Evolutionary conservation across 2,113 vertebrate genomes (phyloP).

Genomic region (Martes martes): DNA sequence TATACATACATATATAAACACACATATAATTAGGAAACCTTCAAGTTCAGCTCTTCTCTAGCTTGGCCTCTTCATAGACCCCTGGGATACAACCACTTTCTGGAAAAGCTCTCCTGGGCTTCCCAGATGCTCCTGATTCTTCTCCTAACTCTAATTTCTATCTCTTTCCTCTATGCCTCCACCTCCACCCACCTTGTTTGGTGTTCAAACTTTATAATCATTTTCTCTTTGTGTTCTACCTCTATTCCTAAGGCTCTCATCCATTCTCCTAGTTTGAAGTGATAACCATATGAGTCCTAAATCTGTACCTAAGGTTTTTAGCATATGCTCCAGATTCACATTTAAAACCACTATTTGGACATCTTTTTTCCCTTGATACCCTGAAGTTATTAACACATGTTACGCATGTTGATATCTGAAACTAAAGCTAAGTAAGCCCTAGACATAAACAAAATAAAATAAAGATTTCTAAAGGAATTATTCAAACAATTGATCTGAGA

Average conservation of each 20-base stretch:
- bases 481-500: conserved; percentile 4
- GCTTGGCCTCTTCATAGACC: not conserved
- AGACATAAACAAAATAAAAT: not conserved
- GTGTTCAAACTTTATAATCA: not conserved
- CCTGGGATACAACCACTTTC: not conserved
- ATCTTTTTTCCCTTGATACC: not conserved
- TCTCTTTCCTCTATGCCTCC: not conserved
- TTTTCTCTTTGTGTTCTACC: not conserved
- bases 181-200: not conserved
- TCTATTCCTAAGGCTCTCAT: not conserved
- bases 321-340: not conserved
- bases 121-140: not conserved
- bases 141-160: not conserved
- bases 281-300: not conserved
- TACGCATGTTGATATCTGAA: not conserved
- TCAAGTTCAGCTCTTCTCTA: not conserved
- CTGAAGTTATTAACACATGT: not conserved
- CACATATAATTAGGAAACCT: not conserved
- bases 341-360: not conserved
- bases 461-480: not conserved
- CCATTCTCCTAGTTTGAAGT: not conserved
- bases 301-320: not conserved
- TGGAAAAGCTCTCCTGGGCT: not conserved
- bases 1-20: too few species aligned
- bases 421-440: not conserved